Base-by-base conservation (phyloP, 37 sponge, comb jelly and placozoan species). In the Beroe forskalii region DNA sequence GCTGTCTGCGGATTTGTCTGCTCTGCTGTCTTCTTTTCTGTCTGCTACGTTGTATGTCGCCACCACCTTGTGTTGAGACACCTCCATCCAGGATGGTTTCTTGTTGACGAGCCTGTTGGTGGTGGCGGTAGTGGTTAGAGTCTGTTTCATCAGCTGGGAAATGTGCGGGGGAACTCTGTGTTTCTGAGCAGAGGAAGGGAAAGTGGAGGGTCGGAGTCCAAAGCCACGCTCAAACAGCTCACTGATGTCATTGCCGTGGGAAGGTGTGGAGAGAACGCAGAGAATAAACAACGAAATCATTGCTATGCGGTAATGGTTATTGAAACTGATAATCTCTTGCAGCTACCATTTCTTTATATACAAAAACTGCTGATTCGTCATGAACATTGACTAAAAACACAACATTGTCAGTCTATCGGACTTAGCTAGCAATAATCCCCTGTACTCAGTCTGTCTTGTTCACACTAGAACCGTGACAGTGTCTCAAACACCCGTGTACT, bases 21-120 rank as follows among this genome's bases (percentile, higher is more conserved):
- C n/a, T n/a, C n/a, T n/a, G n/a, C n/a, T n/a, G n/a, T n/a, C n/a
- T 48, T 48, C 12, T 17, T 6, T 48, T 6, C 12, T 48, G 27
- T 69, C 72, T 4, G 72, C 6, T 2, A 69, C 37, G 39, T 33
- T 36, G 72, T 69, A 69, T 27, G 72, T 32, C 38, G 32, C 33
- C 9, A 17, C 32, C 17, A 69, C 14, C 36, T 36, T 69, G 72
- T 69, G 72, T 36, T 31, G 28, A 6, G 38, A 69, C 27, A 69
- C 32, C 72, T 69, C 12, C 72, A 33, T 35, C 19, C 19, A 69
- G 14, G 72, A 33, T 14, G 72, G 33, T 69, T 36, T 36, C 1
- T 27, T 69, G 72, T 32, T 69, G 38, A 69, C 72, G 12, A 36
- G 12, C 17, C 72, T 28, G 72, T 69, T 69, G n/a, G n/a, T n/a